Evolutionary conservation across 2,113 vertebrate genomes (phyloP).

Genomic region (Heterotis niloticus): DNA sequence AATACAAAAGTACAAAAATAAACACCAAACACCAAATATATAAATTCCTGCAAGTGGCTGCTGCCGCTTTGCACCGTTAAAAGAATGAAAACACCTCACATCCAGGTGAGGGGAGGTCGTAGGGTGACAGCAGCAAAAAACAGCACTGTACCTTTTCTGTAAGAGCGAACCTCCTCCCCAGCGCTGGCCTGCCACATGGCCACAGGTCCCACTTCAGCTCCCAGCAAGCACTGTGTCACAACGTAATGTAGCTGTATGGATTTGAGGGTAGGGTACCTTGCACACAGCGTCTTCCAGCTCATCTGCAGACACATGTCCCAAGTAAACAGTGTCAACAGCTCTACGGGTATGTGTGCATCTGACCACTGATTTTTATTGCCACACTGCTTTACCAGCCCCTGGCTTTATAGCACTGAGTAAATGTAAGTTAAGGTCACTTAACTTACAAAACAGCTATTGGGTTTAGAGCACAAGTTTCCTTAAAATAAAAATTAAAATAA

Average conservation of each 20-base stretch:
- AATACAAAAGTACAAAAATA: too few relatives aligned
- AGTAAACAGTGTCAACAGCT: neutral
- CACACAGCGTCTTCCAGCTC: constrained; percentile 76
- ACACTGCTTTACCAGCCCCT: neutral
- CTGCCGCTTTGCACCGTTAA: neutral
- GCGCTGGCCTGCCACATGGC: constrained; percentile 73
- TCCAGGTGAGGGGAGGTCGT: neutral
- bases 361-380: neutral
- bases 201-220: constrained; percentile 71
- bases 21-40: neutral
- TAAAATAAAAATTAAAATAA: too few relatives aligned
- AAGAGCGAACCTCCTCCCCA: constrained; percentile 70
- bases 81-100: neutral
- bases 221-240: constrained; percentile 82
- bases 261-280: constrained; percentile 74
- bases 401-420: too few relatives aligned
- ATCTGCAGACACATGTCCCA: constrained; percentile 56
- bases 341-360: neutral
- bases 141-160: constrained; percentile 64
- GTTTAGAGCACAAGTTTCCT: too few relatives aligned
- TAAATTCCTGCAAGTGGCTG: neutral
- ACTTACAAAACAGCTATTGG: too few relatives aligned
- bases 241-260: constrained; percentile 81
- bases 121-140: neutral
- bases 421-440: too few relatives aligned